phyloP scores from a whole-genome alignment of 2,888 invertebrate species.

The Ectemnius cavifrons region DNA sequence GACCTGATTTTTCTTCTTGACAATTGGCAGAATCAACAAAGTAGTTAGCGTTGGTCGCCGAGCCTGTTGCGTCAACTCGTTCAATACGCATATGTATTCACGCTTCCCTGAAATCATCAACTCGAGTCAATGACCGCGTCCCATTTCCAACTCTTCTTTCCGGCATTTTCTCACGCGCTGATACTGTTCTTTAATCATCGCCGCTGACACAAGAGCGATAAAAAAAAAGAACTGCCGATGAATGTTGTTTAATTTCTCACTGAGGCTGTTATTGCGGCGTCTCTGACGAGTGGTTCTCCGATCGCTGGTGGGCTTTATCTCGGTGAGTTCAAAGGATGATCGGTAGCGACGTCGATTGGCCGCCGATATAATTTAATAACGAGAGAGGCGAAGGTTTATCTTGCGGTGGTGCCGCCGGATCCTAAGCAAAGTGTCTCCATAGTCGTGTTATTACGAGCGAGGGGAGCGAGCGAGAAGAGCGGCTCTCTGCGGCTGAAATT shows the following conservation, averaged over 20 bases:
- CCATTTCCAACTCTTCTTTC: background rate
- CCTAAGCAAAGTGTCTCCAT: constrained; percentile 23
- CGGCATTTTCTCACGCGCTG: background rate
- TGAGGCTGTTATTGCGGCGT: no score
- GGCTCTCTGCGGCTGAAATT: background rate
- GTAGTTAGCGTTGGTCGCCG: constrained; percentile 30
- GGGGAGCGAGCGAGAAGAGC: background rate
- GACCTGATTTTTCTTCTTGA: constrained; percentile 51
- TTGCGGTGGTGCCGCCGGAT: background rate
- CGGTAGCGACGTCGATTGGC: constrained; percentile 1
- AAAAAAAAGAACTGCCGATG: no score
- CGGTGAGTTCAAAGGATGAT: constrained; percentile 15
- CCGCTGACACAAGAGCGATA: no score
- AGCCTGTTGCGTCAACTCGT: constrained; percentile 20
- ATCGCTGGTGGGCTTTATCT: background rate
- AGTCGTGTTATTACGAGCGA: constrained; percentile 8
- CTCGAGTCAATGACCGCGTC: constrained; percentile 2
- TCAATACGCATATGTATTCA: no score
- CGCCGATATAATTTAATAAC: constrained; percentile 28
- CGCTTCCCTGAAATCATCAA: no score
- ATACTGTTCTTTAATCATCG: no score
- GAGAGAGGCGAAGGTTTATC: constrained; percentile 11
- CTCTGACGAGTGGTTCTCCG: no score
- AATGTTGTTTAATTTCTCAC: no score
- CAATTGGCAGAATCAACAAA: constrained; percentile 49